Conservation (phyloP, 2,888 invertebrate species). For the Cephus runcator region DNA sequence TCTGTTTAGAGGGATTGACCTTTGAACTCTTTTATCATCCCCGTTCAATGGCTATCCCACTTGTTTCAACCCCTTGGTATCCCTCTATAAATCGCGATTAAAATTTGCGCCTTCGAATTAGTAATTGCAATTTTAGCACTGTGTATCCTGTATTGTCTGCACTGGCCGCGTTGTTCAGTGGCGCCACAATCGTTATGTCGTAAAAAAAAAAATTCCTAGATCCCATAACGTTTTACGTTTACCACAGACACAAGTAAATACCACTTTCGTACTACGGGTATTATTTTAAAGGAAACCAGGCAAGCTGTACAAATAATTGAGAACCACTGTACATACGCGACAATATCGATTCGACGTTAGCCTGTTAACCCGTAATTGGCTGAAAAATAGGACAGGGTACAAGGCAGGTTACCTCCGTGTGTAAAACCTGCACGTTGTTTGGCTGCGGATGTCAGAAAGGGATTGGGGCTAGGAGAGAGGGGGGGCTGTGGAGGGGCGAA, state of each 20-base stretch:
- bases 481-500: background rate
- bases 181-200: too few relatives aligned
- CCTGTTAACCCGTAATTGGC: conserved; percentile 53
- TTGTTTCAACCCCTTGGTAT: background rate
- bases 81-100: background rate
- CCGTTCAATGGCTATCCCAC: background rate
- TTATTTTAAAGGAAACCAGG: background rate
- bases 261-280: background rate
- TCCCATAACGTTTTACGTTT: too few relatives aligned
- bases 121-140: background rate
- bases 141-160: too few relatives aligned
- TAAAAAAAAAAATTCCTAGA: too few relatives aligned
- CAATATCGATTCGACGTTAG: conserved; percentile 56
- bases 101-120: background rate
- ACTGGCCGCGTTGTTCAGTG: too few relatives aligned
- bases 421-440: conserved; percentile 9
- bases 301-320: background rate
- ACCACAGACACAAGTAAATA: background rate
- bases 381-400: conserved; percentile 53
- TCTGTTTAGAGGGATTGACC: background rate
- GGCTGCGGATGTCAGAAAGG: background rate
- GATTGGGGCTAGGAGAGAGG: background rate
- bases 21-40: background rate
- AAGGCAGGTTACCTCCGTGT: background rate
- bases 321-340: conserved; percentile 11